Evolutionary conservation across 2,888 invertebrate species (phyloP).

Genomic region (Dolichopus griseipennis): DNA sequence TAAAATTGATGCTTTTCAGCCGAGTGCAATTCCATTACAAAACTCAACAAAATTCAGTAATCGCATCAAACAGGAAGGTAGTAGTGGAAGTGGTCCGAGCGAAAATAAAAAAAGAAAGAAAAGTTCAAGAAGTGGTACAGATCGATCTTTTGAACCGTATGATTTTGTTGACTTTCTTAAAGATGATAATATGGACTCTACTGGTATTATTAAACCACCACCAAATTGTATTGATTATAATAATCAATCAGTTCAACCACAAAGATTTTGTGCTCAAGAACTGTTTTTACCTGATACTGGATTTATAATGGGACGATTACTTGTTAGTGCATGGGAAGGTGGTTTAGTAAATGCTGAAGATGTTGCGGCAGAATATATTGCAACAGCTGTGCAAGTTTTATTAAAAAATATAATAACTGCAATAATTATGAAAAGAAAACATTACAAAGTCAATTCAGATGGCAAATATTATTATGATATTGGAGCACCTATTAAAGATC

Average conservation of each 20-base stretch:
- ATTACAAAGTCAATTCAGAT: conserved; percentile 62
- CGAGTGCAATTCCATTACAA: conserved; percentile 27
- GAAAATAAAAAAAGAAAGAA: conserved; percentile 46
- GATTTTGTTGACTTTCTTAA: conserved; percentile 54
- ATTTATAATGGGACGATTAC: conserved; percentile 71
- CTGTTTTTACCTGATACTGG: conserved; percentile 75
- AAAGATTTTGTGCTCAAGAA: conserved; percentile 60
- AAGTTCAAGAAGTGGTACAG: conserved; percentile 44
- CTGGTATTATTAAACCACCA: conserved; percentile 31
- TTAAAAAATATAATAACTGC: conserved; percentile 74
- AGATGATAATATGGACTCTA: conserved; percentile 40
- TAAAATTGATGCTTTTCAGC: conserved; percentile 50
- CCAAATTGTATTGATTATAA: conserved; percentile 30
- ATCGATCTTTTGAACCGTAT: conserved; percentile 53
- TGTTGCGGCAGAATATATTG: conserved; percentile 70
- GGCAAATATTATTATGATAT: conserved; percentile 69
- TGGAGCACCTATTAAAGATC: conserved; percentile 69
- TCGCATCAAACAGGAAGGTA: conserved; percentile 17
- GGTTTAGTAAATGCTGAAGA: conserved; percentile 80
- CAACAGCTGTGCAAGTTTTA: conserved; percentile 69
- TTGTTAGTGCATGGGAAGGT: conserved; percentile 82
- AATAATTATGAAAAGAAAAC: conserved; percentile 70
- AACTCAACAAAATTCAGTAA: conserved; percentile 28
- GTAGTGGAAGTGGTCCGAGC: conserved; percentile 30
- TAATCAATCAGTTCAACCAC: conserved; percentile 33